phyloP scores from a whole-genome alignment of 2,888 invertebrate species.

The Autographa pulchrina region DNA sequence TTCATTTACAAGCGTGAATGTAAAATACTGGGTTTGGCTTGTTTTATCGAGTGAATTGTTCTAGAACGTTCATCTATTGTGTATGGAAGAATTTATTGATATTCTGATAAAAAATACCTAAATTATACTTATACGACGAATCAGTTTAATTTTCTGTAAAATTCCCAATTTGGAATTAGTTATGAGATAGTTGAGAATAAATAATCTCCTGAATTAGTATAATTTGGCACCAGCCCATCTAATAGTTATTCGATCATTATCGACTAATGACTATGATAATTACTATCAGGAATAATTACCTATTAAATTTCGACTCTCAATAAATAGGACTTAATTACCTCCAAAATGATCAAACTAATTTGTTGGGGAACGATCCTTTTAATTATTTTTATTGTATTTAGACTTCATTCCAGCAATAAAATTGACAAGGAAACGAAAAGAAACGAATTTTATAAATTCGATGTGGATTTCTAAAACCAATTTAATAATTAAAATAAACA shows the following conservation, averaged over 20 bases:
- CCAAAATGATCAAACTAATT: background rate
- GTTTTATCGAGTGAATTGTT: conserved; percentile 25
- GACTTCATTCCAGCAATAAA: no score
- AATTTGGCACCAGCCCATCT: background rate
- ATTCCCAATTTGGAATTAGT: background rate
- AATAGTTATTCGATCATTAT: conserved; percentile 1
- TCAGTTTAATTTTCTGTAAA: background rate
- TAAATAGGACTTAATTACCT: conserved; percentile 1
- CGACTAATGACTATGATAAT: background rate
- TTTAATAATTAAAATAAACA: no score
- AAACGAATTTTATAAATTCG: no score
- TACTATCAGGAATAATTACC: background rate
- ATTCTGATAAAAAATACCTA: background rate
- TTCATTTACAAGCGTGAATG: conserved; percentile 35
- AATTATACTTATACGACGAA: background rate
- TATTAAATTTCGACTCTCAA: background rate
- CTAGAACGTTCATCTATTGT: background rate
- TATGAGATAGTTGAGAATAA: background rate
- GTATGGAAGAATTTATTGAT: background rate
- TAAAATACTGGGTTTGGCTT: conserved; percentile 27
- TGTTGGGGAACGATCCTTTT: background rate
- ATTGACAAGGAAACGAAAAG: no score
- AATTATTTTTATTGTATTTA: background rate
- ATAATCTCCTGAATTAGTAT: background rate
- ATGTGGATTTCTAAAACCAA: no score